Evolutionary conservation across 2,888 invertebrate species (phyloP), one percentile per base, ranked within the genome.

Genomic region (Agrochola macilenta): DNA sequence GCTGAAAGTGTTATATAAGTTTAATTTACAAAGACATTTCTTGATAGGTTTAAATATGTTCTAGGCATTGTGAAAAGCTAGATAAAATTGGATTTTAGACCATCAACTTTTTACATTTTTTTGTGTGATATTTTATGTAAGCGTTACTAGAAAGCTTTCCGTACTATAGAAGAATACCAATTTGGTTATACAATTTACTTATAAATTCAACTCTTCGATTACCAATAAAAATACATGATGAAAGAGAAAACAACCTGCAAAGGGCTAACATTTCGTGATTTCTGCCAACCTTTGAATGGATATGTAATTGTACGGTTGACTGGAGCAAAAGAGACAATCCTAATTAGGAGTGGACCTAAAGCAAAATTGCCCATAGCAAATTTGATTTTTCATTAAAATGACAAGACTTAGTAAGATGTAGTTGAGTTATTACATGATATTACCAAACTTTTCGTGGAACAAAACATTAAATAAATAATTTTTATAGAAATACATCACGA

Each of bases 141-240:
- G 26, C 30, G 35, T 20, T 23, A 35, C 63, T 77, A 58, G 77
- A 76, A 82, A 82, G 79, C 63, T 68, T 58, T 4, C 7, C 5
- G 66, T 83, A 69, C 83, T 69, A 52, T 79, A 64, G 58, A 69
- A n/a, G 83, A 83, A 77, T 79, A 83, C 68, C 23, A 83, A 79
- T 64, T 76, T 58, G 57, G 35, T 79, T 57, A 52, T 65, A 79
- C 60, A 52, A 69, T 79, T 61, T 35, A 69, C 52, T 78, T 49
- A 69, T 78, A 69, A 79, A 78, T 76, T 76, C 76, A 76, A 58
- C 65, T 65, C 23, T 79, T 78, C 68, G 61, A 78, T 46, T 49
- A 46, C 35, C 54, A 54, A 68, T 77, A 69, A 69, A 78, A 63
- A 69, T 46, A n/a, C 54, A 63, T 63, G 12, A 63, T 49, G 46